Conservation (phyloP, 1,140 invertebrate genomes). For the Tenebrio molitor region DNA sequence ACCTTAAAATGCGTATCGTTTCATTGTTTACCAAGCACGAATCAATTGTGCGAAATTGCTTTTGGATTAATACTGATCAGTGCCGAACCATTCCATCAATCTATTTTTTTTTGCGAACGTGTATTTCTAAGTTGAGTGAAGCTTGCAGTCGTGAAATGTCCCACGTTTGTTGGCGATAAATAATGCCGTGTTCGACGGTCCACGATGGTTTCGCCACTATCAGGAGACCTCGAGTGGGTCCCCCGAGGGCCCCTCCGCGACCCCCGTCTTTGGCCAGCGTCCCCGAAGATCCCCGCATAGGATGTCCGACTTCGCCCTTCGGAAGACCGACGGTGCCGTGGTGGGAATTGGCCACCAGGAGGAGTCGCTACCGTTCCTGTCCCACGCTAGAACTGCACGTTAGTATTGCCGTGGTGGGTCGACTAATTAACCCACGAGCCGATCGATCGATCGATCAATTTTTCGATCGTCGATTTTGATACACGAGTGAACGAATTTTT, state of each 20-base stretch:
- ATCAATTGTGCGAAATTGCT: no score
- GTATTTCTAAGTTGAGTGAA: neutral
- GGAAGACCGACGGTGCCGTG: slow-evolving; percentile 76
- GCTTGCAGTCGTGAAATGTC: slow-evolving; percentile 10
- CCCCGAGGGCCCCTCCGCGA: slow-evolving; percentile 66
- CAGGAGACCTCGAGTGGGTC: slow-evolving; percentile 70
- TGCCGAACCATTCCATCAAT: slow-evolving; percentile 1
- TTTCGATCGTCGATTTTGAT: no score
- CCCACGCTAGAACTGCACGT: slow-evolving; percentile 61
- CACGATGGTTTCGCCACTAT: slow-evolving; percentile 88
- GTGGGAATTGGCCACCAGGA: slow-evolving; percentile 87
- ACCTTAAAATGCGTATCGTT: no score
- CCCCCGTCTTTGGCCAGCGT: slow-evolving; percentile 63
- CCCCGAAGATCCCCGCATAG: slow-evolving; percentile 63
- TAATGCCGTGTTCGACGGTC: slow-evolving; percentile 70
- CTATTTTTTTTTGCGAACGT: neutral
- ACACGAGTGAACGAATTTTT: no score
- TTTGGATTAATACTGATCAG: no score
- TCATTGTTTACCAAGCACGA: no score
- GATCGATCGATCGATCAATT: no score
- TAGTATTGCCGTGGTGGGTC: slow-evolving; percentile 49
- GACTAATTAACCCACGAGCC: no score
- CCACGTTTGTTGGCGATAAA: slow-evolving; percentile 22
- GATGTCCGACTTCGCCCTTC: slow-evolving; percentile 65
- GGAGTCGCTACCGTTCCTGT: slow-evolving; percentile 67